A percentile compares a stretch with the other conserved stretches of the same genome.
These are phyloP conservation scores for Nyleta sp. DNA, from an alignment of 2,888 invertebrate species.

Conservation along the genomic window DNA sequence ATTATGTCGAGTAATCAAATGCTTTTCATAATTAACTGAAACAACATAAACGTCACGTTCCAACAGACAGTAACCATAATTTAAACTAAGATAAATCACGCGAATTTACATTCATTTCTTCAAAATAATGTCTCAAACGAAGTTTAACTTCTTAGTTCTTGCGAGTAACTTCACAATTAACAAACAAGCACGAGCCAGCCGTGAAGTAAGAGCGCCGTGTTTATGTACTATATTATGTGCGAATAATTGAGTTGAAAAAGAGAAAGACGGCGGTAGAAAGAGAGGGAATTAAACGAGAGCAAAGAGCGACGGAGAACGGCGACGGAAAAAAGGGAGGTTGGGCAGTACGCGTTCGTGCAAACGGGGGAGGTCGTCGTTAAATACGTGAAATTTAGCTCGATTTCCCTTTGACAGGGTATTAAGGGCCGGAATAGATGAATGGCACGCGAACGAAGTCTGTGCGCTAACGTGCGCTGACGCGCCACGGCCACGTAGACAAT, in stretches of 20 bases:
- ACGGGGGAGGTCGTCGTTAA: constrained; percentile 69
- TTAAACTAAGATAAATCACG: constrained; percentile 47
- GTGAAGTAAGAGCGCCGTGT: constrained; percentile 16
- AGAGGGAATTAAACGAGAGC: neutral
- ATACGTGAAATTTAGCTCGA: constrained; percentile 76
- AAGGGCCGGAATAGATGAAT: constrained; percentile 76
- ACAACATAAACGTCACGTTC: constrained; percentile 37
- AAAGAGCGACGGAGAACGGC: neutral
- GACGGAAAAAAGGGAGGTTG: neutral
- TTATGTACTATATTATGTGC: constrained; percentile 42
- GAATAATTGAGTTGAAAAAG: constrained; percentile 46
- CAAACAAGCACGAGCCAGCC: constrained; percentile 26
- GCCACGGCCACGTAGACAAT: constrained; percentile 54
- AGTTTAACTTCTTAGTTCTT: constrained; percentile 42
- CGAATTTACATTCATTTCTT: constrained; percentile 51
- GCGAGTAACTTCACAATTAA: constrained; percentile 52
- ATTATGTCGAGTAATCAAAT: constrained; percentile 32
- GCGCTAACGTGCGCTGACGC: constrained; percentile 40
- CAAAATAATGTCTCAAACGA: constrained; percentile 42
- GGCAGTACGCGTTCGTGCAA: constrained; percentile 1
- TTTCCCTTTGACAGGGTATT: constrained; percentile 70
- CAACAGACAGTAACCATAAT: constrained; percentile 31
- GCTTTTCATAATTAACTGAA: constrained; percentile 42
- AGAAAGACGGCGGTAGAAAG: constrained; percentile 19
- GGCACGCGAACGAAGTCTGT: constrained; percentile 76